Base-by-base conservation (phyloP, 23 tunicate species). In the Pegea sp. region DNA sequence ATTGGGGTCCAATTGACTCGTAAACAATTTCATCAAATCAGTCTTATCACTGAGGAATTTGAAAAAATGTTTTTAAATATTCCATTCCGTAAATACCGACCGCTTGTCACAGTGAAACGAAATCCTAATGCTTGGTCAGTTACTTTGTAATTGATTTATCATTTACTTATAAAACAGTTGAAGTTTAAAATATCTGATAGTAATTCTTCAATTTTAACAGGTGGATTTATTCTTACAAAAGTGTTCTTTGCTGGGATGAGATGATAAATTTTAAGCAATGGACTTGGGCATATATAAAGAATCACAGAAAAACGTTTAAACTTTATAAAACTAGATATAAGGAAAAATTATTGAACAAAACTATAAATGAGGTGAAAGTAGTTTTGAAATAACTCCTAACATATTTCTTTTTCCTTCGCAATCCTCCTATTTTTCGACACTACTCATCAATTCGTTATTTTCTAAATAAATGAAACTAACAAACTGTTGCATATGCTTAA, bases 151-250 rank as follows among this genome's bases (percentile, higher is more conserved):
- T n/a, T n/a, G n/a, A n/a, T n/a, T n/a, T n/a, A n/a, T n/a, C n/a
- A n/a, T n/a, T n/a, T n/a, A n/a, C n/a, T n/a, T n/a, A n/a, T n/a
- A n/a, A n/a, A n/a, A n/a, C n/a, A n/a, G n/a, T n/a, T n/a, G n/a
- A n/a, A n/a, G n/a, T n/a, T n/a, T n/a, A n/a, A n/a, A n/a, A n/a
- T n/a, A n/a, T n/a, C n/a, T n/a, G n/a, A n/a, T n/a, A n/a, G n/a
- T n/a, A n/a, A n/a, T n/a, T n/a, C n/a, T n/a, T n/a, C n/a, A n/a
- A n/a, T n/a, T 1, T 69, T 31, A 27, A 1, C 30, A 69, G 75
- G 75, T 77, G 90, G 90, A 63, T 63, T 30, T 77, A 77, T 56
- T 76, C 90, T 3, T 77, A 77, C 61, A 69, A 77, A 20, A 63
- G 71, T 53, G 49, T 77, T 1, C 31, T 69, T 0, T 63, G 59